Conservation (phyloP, 2,797 vertebrate species). For the Acanthornis magna region DNA sequence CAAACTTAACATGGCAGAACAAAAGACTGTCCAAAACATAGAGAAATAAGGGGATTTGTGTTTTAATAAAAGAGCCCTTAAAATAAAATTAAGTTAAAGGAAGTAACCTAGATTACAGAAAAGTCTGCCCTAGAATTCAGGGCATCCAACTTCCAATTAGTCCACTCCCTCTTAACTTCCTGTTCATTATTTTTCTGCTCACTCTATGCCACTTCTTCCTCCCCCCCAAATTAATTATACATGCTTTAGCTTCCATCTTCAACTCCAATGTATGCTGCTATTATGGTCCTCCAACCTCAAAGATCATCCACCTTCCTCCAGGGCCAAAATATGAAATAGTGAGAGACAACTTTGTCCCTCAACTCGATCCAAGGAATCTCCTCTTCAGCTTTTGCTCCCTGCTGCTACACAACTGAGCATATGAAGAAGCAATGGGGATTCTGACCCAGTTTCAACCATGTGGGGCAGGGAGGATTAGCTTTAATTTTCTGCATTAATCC, state of each 20-base stretch:
- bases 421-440: not conserved
- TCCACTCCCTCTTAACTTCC: not conserved
- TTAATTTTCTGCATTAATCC: not conserved
- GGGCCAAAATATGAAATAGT: not conserved
- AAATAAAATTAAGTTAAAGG: not conserved
- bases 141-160: not conserved
- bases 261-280: not conserved
- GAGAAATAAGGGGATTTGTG: not conserved
- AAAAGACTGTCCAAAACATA: not conserved
- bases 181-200: not conserved
- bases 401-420: not conserved
- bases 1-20: not conserved
- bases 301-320: not conserved
- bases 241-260: not conserved
- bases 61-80: not conserved
- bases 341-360: not conserved
- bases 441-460: not conserved
- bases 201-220: not conserved
- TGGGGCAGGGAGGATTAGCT: not conserved
- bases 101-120: not conserved
- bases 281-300: not conserved
- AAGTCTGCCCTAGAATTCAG: not conserved
- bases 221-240: not conserved
- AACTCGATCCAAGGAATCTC: not conserved
- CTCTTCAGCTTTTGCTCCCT: not conserved